These are phyloP conservation scores for Sula dactylatra DNA, from an alignment of 2,113 vertebrate species.

Conservation along the genomic window DNA sequence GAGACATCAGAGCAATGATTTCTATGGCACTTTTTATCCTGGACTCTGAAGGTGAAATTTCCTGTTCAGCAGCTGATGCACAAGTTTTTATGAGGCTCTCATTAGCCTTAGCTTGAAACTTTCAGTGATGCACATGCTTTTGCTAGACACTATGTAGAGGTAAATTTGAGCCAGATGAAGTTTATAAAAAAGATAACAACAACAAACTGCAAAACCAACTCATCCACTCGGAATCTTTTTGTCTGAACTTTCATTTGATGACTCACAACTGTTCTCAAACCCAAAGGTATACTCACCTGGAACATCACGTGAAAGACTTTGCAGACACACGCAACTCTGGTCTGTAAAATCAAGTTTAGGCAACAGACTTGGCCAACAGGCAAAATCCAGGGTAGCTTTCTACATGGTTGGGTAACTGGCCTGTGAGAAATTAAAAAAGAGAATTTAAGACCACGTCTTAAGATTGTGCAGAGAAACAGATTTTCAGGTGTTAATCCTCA, in stretches of 20 bases:
- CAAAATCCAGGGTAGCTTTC: not conserved
- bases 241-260: not conserved
- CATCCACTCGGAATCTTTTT: not conserved
- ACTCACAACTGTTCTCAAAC: not conserved
- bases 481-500: not conserved
- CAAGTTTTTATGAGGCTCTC: not conserved
- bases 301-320: not conserved
- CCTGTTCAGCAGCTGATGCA: not conserved
- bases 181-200: not conserved
- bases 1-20: conserved; percentile 4
- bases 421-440: not conserved
- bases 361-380: not conserved
- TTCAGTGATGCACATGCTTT: accelerated
- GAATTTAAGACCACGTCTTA: not conserved
- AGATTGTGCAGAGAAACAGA: not conserved
- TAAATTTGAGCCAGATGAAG: not conserved
- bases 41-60: conserved; percentile 8
- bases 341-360: not conserved
- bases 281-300: not conserved
- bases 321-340: not conserved
- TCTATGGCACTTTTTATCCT: not conserved
- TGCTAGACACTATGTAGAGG: not conserved
- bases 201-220: not conserved
- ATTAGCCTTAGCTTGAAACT: not conserved
- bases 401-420: not conserved